Evolutionary conservation across 2,888 invertebrate species (phyloP), one percentile per base, ranked within the genome.

Genomic region (Parthenolecanium corni): DNA sequence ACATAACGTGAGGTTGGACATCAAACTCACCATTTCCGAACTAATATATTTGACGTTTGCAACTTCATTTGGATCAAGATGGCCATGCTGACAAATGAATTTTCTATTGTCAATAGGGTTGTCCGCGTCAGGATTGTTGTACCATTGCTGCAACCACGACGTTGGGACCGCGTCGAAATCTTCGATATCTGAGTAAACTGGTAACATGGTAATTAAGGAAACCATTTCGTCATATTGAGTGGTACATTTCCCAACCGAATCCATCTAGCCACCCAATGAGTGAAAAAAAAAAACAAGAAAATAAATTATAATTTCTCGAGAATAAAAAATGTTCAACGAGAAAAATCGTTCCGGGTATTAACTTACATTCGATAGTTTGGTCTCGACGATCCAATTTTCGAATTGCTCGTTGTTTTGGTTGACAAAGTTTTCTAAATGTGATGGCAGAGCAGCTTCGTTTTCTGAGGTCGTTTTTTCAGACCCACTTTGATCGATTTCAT

Each of bases 111-210:
- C 75, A 16, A 80, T 74, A 9, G 74, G 71, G 16, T 73, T 69
- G 4, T 76, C 71, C 38, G 69, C 71, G 6, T 71, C 69, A 40
- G 66, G 64, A 18, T 68, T 66, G 23, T 65, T 66, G 2, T 80
- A 67, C 79, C 80, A 80, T 62, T 76, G 75, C 1, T 70, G 72
- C 11, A 81, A 68, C 80, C 80, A 81, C 21, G 75, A 75, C 2
- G 73, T 74, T 9, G 77, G 73, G 24, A 81, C 71, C 73, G 78
- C 79, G 67, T 79, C 77, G 67, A 72, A 76, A 25, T 72, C 70
- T 2, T 63, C 62, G 11, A 62, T 65, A 12, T 65, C 53, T 18
- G 53, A 20, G n/a, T 62, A 52, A 14, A 53, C 53, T 18, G 53
- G 52, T 25, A 62, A 46, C 31, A 62, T 20, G n/a, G 62, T 62